Base-by-base conservation (phyloP, 2,888 invertebrate genomes). In the Crioceris asparagi region DNA sequence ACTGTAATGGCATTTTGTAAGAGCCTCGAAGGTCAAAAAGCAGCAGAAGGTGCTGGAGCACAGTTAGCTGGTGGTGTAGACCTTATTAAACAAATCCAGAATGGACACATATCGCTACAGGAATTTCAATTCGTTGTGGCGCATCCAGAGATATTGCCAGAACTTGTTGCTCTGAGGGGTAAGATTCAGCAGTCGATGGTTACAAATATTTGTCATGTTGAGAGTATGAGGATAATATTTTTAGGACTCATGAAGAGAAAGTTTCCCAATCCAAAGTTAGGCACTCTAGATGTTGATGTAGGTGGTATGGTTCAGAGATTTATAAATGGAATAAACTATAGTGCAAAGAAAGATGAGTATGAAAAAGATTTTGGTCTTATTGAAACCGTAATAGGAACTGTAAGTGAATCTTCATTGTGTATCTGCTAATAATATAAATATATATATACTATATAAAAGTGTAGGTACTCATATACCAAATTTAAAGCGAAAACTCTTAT, bases 101-200 rank as follows among this genome's bases (percentile, higher is more conserved):
- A 69, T 53, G 84, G 85, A n/a, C 69, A 74, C 45, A 55, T 84
- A 3, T 40, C 41, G 1, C 32, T 53, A 21, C 37, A 38, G 19
- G 84, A 90, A 47, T 90, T 77, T 56, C 76, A 85, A 51, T 78
- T 71, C 53, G 57, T 84, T 5, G 66, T 91, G 10, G 83, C 85
- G 1, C 85, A 90, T 66, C 80, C 84, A 0, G 78, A 81, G 55
- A 82, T 90, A 43, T 60, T 87, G 32, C 74, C 83, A 0, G 88
- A 90, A 35, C 56, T 91, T 23, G 74, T 83, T 2, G 69, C 74
- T 0, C 67, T 91, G 38, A 71, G 86, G 44, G n/a, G n/a, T n/a
- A n/a, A n/a, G n/a, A n/a, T n/a, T n/a, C n/a, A n/a, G n/a, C n/a
- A n/a, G n/a, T n/a, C n/a, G n/a, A n/a, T n/a, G n/a, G n/a, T n/a